Evolutionary conservation across 2,797 vertebrate genomes (phyloP).

Genomic region (Aulostomus chinensis): DNA sequence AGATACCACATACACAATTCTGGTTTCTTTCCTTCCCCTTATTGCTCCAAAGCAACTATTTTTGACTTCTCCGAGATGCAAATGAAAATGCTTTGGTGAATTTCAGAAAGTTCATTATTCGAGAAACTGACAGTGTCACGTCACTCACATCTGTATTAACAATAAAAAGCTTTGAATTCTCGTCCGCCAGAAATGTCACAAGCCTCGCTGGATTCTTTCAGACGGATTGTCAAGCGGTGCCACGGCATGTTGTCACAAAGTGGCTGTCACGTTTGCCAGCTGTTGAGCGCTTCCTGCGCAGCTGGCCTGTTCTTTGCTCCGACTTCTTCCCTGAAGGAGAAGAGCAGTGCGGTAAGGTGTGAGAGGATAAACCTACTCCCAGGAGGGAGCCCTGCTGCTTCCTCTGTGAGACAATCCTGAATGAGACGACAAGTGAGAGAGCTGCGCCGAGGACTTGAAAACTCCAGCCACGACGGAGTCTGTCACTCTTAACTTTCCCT

Average conservation of each 20-base stretch:
- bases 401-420: slow-evolving; percentile 1
- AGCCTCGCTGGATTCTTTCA: slow-evolving; percentile 47
- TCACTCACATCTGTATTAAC: slow-evolving; percentile 37
- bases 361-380: slow-evolving; percentile 13
- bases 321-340: slow-evolving; percentile 32
- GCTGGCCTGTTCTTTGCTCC: slow-evolving; percentile 49
- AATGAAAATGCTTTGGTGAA: too few relatives aligned
- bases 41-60: too few relatives aligned
- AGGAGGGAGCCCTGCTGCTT: slow-evolving; percentile 3
- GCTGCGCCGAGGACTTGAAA: too few relatives aligned
- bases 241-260: slow-evolving; percentile 35
- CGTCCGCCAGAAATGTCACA: slow-evolving; percentile 43
- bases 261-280: slow-evolving; percentile 51
- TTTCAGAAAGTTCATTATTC: too few relatives aligned
- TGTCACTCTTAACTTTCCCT: too few relatives aligned
- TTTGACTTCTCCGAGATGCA: too few relatives aligned
- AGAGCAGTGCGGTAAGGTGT: slow-evolving; percentile 16
- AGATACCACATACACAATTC: too few relatives aligned
- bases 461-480: too few relatives aligned
- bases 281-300: slow-evolving; percentile 52
- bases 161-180: slow-evolving; percentile 37
- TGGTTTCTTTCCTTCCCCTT: too few relatives aligned
- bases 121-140: slow-evolving; percentile 8
- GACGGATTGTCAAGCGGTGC: slow-evolving; percentile 48
- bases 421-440: slow-evolving; percentile 12